A percentile compares a stretch with the other conserved stretches of the same genome.
Evolutionary conservation across 64 coral and sea anemone species (phyloP).

Genomic region (Exaiptasia diaphana): DNA sequence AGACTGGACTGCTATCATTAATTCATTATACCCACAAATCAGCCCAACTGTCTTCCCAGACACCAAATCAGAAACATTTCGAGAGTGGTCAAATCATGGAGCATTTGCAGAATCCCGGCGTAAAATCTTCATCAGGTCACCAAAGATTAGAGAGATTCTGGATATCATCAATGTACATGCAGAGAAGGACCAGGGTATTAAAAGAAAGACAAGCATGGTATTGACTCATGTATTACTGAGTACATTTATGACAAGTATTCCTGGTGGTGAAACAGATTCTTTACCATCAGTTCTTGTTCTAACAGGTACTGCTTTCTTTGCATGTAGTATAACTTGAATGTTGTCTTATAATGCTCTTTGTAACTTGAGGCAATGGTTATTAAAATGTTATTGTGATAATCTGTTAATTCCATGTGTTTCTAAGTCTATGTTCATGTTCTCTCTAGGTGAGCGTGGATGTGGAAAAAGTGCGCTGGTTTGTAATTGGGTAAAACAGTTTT

Average conservation of each 20-base stretch:
- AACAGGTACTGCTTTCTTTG: constrained; percentile 48
- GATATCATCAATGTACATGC: constrained; percentile 72
- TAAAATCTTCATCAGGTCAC: constrained; percentile 52
- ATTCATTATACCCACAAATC: constrained; percentile 79
- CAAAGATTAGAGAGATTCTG: constrained; percentile 57
- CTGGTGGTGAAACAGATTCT: constrained; percentile 62
- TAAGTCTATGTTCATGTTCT: not conserved
- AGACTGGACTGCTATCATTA: constrained; percentile 72
- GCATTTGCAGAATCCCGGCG: constrained; percentile 63
- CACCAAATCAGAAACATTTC: constrained; percentile 51
- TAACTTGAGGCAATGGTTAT: not conserved
- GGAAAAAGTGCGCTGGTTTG: constrained; percentile 66
- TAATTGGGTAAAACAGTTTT: constrained; percentile 83
- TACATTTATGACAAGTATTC: constrained; percentile 91
- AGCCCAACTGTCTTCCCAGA: constrained; percentile 44
- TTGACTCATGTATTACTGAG: constrained; percentile 41
- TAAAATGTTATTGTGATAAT: not conserved
- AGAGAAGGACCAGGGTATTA: constrained; percentile 53
- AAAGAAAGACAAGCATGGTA: constrained; percentile 42
- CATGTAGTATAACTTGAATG: not conserved
- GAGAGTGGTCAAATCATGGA: constrained; percentile 79
- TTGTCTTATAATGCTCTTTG: not conserved
- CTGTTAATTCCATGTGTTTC: not conserved
- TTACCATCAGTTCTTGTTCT: constrained; percentile 67
- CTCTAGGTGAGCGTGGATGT: constrained; percentile 76